A percentile compares a stretch with the other conserved stretches of the same genome.
These are phyloP conservation scores for Urophycis tenuis DNA, from an alignment of 2,797 vertebrate genomes.

Conservation along the genomic window DNA sequence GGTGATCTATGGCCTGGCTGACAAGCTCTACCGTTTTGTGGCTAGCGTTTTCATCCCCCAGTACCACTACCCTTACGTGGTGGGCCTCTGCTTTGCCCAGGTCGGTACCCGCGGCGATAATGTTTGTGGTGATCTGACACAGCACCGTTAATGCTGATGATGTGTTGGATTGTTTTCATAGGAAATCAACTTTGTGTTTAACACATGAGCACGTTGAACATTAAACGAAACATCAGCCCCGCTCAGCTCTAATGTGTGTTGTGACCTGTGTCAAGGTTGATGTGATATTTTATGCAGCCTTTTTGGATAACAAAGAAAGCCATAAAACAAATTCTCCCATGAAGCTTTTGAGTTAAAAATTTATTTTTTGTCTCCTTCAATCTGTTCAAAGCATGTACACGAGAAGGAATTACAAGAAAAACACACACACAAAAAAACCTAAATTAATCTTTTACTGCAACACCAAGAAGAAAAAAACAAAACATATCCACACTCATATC, in stretches of 20 bases:
- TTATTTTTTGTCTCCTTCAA: too few species aligned
- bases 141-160: not conserved
- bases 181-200: not conserved
- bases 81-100: constrained; percentile 68
- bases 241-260: not conserved
- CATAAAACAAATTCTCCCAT: not conserved
- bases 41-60: constrained; percentile 68
- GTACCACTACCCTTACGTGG: constrained; percentile 68
- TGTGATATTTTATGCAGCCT: not conserved
- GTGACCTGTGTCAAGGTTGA: not conserved
- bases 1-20: constrained; percentile 55
- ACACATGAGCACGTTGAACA: not conserved
- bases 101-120: constrained; percentile 42
- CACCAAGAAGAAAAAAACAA: too few species aligned
- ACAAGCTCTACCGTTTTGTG: constrained; percentile 66
- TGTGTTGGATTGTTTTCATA: not conserved
- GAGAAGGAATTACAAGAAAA: too few species aligned
- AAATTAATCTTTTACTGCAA: too few species aligned
- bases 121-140: not conserved
- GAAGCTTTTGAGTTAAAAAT: too few species aligned
- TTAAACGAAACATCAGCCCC: not conserved
- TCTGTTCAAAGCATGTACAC: too few species aligned
- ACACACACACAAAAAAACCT: too few species aligned
- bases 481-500: not conserved
- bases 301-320: not conserved